phyloP scores from a whole-genome alignment of 2,888 invertebrate species.

The Meteorus cinctellus region DNA sequence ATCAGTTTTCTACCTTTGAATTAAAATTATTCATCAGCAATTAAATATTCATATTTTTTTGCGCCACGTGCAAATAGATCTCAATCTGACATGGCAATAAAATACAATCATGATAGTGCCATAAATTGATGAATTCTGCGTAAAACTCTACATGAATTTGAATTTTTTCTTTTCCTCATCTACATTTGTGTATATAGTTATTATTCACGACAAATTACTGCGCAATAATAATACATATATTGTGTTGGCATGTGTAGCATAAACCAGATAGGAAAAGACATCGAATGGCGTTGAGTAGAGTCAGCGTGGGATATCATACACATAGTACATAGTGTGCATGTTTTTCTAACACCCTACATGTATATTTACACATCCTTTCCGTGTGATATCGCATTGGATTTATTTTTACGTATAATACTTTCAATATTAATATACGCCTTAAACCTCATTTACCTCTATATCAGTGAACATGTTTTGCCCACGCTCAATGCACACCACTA shows the following conservation, averaged over 20 bases:
- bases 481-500: background rate
- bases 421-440: background rate
- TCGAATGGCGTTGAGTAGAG: background rate
- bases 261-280: slow-evolving; percentile 7
- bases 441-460: background rate
- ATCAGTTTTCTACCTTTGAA: no score
- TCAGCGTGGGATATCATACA: background rate
- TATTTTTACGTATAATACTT: background rate
- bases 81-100: slow-evolving; percentile 39
- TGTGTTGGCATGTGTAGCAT: background rate
- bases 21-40: no score
- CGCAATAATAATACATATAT: slow-evolving; percentile 7
- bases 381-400: background rate
- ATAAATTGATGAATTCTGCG: slow-evolving; percentile 27
- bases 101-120: slow-evolving; percentile 26
- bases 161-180: background rate
- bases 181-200: slow-evolving; percentile 5
- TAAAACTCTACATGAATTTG: slow-evolving; percentile 10
- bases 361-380: background rate
- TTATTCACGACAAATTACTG: background rate
- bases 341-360: background rate
- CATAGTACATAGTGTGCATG: background rate
- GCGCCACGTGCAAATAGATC: slow-evolving; percentile 22
- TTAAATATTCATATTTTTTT: background rate
- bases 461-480: background rate